Percentiles rank a stretch among this genome's conserved stretches.
phyloP scores from a whole-genome alignment of 2,888 invertebrate genomes.

The Andrena minutula region DNA sequence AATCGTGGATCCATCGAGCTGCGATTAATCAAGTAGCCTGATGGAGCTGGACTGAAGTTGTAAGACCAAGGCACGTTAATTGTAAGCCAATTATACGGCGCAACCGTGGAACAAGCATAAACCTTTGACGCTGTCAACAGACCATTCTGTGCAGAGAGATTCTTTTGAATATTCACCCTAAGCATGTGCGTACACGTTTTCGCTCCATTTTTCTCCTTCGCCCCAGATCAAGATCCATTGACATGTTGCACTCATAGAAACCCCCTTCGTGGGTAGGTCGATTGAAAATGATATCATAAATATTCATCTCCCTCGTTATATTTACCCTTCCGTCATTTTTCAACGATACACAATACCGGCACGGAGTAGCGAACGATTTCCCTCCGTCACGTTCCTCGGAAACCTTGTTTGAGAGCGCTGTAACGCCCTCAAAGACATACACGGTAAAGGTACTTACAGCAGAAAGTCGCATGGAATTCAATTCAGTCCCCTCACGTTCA shows the following conservation, averaged over 20 bases:
- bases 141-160: background rate
- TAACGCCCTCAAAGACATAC: conserved; percentile 50
- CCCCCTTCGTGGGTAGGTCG: conserved; percentile 46
- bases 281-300: conserved; percentile 70
- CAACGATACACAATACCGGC: conserved; percentile 53
- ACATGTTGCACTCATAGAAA: conserved; percentile 40
- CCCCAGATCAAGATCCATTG: conserved; percentile 48
- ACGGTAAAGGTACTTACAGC: conserved; percentile 37
- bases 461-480: conserved; percentile 49
- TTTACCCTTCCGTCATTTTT: conserved; percentile 71
- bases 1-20: too few species aligned
- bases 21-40: too few species aligned
- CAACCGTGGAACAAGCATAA: conserved; percentile 59
- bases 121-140: conserved; percentile 28
- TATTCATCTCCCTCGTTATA: conserved; percentile 76
- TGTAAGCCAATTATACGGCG: too few species aligned
- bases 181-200: conserved; percentile 19
- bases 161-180: conserved; percentile 1
- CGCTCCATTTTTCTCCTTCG: conserved; percentile 46
- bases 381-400: conserved; percentile 53
- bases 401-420: conserved; percentile 54
- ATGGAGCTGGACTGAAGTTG: too few species aligned
- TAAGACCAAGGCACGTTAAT: too few species aligned
- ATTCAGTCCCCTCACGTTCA: conserved; percentile 47
- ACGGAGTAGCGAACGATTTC: conserved; percentile 54